phyloP scores from a whole-genome alignment of 1,140 invertebrate genomes.

The Drosophila mojavensis region DNA sequence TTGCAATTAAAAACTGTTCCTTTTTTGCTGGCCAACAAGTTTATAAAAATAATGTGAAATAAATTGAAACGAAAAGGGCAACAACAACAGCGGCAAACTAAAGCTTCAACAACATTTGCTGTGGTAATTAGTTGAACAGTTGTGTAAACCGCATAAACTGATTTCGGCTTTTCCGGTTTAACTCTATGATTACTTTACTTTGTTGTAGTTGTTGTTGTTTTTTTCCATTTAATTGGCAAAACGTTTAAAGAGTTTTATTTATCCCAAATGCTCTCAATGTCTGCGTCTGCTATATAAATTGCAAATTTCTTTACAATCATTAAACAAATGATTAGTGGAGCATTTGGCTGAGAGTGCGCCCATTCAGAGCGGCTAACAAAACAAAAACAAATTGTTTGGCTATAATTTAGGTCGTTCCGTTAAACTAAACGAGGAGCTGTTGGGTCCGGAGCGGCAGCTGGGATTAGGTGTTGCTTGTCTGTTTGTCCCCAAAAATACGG shows the following conservation, averaged over 20 bases:
- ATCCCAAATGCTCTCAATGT: slow-evolving; percentile 48
- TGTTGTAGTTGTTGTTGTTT: background rate
- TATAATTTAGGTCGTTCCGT: slow-evolving; percentile 35
- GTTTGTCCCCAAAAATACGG: slow-evolving; percentile 19
- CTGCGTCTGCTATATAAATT: slow-evolving; percentile 54
- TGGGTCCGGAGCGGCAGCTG: background rate
- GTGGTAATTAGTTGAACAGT: slow-evolving; percentile 72
- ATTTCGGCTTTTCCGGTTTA: slow-evolving; percentile 58
- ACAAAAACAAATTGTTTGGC: slow-evolving; percentile 19
- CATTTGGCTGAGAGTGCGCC: slow-evolving; percentile 28
- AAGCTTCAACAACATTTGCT: slow-evolving; percentile 44
- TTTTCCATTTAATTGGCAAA: background rate
- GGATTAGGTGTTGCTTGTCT: slow-evolving; percentile 14
- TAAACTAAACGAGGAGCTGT: slow-evolving; percentile 9
- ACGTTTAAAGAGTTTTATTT: slow-evolving; percentile 31
- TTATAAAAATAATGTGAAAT: slow-evolving; percentile 54
- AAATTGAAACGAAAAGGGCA: slow-evolving; percentile 27
- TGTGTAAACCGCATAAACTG: slow-evolving; percentile 70
- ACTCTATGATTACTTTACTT: slow-evolving; percentile 31
- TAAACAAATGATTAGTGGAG: slow-evolving; percentile 71
- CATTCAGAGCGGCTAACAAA: slow-evolving; percentile 10
- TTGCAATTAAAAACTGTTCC: slow-evolving; percentile 75
- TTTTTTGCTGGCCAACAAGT: slow-evolving; percentile 49
- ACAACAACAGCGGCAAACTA: slow-evolving; percentile 31
- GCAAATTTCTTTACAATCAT: slow-evolving; percentile 62